A percentile compares a stretch with the other conserved stretches of the same genome.
Evolutionary conservation across 1,140 invertebrate genomes (phyloP).

Genomic region (Bombus terrestris): DNA sequence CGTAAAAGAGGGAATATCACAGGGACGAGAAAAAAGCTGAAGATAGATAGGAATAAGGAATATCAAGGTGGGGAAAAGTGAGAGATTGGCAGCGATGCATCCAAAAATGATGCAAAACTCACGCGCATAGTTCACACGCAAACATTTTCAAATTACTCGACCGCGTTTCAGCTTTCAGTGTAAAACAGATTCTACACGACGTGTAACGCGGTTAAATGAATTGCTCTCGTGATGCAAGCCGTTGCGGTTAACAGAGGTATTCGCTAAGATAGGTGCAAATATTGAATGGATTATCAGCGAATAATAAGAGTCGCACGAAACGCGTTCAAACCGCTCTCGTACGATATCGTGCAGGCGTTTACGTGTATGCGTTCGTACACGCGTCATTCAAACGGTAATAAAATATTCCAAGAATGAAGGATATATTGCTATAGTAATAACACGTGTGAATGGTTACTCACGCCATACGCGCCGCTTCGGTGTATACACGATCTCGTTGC

Average conservation of each 20-base stretch:
- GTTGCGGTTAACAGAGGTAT: background rate
- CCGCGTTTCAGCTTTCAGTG: background rate
- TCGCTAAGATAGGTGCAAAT: constrained; percentile 7
- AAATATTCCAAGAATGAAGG: constrained; percentile 39
- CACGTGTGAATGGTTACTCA: constrained; percentile 48
- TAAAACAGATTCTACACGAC: background rate
- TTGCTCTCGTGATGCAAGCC: constrained; percentile 9
- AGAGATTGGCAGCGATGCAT: background rate
- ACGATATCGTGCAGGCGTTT: background rate
- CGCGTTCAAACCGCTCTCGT: background rate
- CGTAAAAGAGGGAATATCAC: background rate
- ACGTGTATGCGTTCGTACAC: background rate
- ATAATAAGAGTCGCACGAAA: background rate
- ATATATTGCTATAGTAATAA: constrained; percentile 15
- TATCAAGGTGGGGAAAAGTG: background rate
- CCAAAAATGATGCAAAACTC: background rate
- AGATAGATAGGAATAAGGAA: background rate
- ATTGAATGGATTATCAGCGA: constrained; percentile 21
- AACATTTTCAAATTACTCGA: background rate
- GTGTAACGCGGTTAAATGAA: background rate
- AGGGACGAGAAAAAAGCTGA: background rate
- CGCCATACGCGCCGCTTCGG: constrained; percentile 7
- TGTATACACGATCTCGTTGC: background rate
- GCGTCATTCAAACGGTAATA: constrained; percentile 34
- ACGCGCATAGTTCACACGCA: too few species aligned